These are phyloP conservation scores for Rhabdornis inornatus DNA, from an alignment of 2,113 vertebrate genomes.

Conservation along the genomic window DNA sequence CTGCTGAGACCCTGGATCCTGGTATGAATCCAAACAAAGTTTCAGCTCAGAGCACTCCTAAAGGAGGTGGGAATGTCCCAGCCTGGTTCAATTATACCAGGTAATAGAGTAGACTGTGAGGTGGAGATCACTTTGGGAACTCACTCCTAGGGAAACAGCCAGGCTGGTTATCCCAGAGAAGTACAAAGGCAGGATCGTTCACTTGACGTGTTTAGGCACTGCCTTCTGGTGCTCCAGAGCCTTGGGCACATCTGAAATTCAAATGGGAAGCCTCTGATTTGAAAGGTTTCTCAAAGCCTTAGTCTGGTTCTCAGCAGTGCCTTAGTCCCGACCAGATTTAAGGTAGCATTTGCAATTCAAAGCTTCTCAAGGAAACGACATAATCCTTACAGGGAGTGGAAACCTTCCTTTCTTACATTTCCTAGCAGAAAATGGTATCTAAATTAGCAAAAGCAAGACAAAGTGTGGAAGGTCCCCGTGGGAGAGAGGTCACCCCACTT, in stretches of 20 bases:
- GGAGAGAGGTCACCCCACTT: not conserved
- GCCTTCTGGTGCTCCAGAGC: not conserved
- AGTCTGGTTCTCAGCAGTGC: not conserved
- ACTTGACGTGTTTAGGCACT: not conserved
- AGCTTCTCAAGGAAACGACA: not conserved
- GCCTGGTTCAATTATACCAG: rapidly evolving
- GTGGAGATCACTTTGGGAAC: not conserved
- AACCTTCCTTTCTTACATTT: not conserved
- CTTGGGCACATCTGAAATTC: not conserved
- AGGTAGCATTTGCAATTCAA: not conserved
- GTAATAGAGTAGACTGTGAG: not conserved
- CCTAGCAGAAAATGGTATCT: not conserved
- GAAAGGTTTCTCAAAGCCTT: not conserved
- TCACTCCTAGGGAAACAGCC: not conserved
- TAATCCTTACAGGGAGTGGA: not conserved
- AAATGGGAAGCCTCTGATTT: not conserved
- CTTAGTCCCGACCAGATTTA: not conserved
- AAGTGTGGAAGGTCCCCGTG: not conserved
- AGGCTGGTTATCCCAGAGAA: not conserved
- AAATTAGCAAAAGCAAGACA: not conserved
- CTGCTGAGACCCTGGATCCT: not conserved
- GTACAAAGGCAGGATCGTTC: not conserved
- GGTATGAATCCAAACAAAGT: not conserved
- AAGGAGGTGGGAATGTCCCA: not conserved
- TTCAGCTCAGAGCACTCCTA: not conserved